Evolutionary conservation across 1,140 invertebrate genomes (phyloP), one percentile per base, ranked within the genome.

Genomic region (Tenebrio molitor): DNA sequence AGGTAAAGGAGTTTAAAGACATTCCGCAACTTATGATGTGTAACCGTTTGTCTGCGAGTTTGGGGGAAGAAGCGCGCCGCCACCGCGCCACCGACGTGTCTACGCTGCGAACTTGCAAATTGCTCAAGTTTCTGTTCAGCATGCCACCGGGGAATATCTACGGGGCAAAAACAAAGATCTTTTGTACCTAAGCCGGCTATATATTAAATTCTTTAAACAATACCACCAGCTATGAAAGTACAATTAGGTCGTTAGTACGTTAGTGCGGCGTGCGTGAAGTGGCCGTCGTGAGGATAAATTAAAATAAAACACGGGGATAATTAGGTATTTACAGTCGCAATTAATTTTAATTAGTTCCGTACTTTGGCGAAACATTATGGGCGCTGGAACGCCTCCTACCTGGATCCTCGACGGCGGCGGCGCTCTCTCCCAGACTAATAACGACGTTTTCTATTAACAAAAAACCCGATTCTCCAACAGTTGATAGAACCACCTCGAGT

Each of bases 161-260:
- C 36, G 17, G 36, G 16, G 44, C 39, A 68, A 68, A 68, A 68
- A 68, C 65, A 68, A 66, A 66, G 65, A 50, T 29, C 41, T 46
- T 68, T 68, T 68, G 65, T 46, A 65, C 62, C 33, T 36, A 1
- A 10, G n/a, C 7, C 14, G 6, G 33, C 62, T 17, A 65, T 65
- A 46, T 68, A 68, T 68, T 68, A 68, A 68, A 68, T 68, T 68
- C 65, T 65, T 65, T 65, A 58, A 29, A 58, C 50, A 58, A 58
- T 58, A 14, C 50, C 50, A 23, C 42, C 44, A 50, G 23, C n/a
- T n/a, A 4, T 29, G 50, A 29, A 58, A 58, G 15, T 58, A 25
- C 23, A 58, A 58, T 58, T 58, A 58, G 16, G n/a, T 25, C 50
- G 23, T 58, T 58, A 14, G 19, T 29, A 29, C n/a, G 21, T 58